Base-by-base conservation (phyloP, 2,888 invertebrate genomes). In the Neria commutata region DNA sequence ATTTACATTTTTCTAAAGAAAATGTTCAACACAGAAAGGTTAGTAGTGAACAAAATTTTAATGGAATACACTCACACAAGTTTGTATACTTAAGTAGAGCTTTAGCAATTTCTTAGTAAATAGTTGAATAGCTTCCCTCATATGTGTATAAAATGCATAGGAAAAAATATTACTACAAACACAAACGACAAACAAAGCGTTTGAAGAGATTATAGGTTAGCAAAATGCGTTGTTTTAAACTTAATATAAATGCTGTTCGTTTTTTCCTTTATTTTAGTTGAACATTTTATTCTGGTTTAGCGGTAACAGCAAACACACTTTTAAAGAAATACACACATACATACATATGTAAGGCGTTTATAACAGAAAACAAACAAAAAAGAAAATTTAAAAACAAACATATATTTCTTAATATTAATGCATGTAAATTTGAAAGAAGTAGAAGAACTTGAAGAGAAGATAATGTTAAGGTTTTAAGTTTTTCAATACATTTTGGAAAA, bases 171-270 rank as follows among this genome's bases (percentile, higher is more conserved):
- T 8, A 19, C 4, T 3, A 21, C n/a, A 17, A 17, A 42, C 17
- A 21, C 6, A 58, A 53, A 57, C 37, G 34, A 54, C 54, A 52
- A 40, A 17, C 54, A 25, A 56, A 52, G 60, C 21, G 42, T 42
- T 42, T 42, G 6, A 56, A 52, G 68, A 68, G 68, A 68, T 68
- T 68, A 67, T 68, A 68, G 66, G 52, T 57, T 68, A 68, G 64
- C 53, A 60, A 61, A 37, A n/a, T 23, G n/a, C 21, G 8, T 21
- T 14, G 23, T 37, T 37, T 14, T 19, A 23, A 37, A 11, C 14
- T 19, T 21, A 21, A 26, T 49, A 26, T 14, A 19, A 25, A 49
- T 49, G 16, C 26, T 26, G 24, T 17, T 26, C 26, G n/a, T 25
- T 49, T 26, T 16, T 24, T 49, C 11, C 48, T 26, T 19, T n/a